A percentile compares a stretch with the other conserved stretches of the same genome.
Conservation (phyloP, 2,113 vertebrate genomes). For the Oceanites oceanicus region DNA sequence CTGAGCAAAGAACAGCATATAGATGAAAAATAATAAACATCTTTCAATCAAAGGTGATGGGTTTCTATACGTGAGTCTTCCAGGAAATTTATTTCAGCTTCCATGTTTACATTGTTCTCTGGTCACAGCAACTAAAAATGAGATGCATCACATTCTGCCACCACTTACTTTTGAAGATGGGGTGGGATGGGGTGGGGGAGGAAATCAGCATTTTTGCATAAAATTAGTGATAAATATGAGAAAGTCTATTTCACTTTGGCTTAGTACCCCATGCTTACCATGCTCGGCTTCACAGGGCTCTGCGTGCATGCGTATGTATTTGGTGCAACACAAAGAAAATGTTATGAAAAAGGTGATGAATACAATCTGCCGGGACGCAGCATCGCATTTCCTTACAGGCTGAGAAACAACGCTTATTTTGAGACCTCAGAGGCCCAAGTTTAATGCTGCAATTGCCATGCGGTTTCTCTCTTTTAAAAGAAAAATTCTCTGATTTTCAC, state of each 20-base stretch:
- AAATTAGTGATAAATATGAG: background rate
- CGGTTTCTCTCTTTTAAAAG: background rate
- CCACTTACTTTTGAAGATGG: background rate
- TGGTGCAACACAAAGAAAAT: background rate
- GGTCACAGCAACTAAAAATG: background rate
- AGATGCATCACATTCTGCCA: background rate
- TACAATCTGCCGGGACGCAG: background rate
- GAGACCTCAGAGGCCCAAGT: background rate
- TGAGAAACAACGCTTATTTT: background rate
- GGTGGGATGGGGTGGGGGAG: too few relatives aligned
- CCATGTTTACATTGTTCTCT: background rate
- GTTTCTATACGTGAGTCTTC: background rate
- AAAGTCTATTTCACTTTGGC: background rate
- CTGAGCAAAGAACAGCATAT: background rate
- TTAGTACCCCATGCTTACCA: background rate
- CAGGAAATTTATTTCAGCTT: background rate
- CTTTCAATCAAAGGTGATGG: background rate
- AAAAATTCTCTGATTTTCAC: background rate
- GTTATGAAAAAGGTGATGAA: background rate
- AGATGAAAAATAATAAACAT: background rate
- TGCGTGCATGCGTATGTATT: background rate
- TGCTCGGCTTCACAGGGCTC: background rate
- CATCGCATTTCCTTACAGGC: rapidly evolving
- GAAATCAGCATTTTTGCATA: background rate
- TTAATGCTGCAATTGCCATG: background rate